These are phyloP conservation scores for Latrodectus elegans DNA, from an alignment of 2,888 invertebrate species.

Conservation along the genomic window DNA sequence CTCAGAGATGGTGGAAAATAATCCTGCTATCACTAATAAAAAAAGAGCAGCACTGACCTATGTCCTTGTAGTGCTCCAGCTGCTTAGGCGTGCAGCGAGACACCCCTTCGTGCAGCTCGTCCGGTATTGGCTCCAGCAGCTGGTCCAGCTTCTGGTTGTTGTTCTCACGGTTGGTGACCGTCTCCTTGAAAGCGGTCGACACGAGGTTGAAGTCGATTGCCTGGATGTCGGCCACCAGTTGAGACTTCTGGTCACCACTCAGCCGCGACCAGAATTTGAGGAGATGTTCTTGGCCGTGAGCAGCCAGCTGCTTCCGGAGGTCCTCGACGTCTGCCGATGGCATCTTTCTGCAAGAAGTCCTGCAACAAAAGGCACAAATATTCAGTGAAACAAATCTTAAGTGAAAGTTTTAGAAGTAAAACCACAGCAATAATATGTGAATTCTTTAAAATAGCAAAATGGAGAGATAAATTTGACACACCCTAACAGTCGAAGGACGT, in stretches of 20 bases:
- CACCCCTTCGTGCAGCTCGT: constrained; percentile 86
- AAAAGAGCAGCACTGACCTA: constrained; percentile 37
- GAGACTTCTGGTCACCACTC: constrained; percentile 78
- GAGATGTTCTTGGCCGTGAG: constrained; percentile 87
- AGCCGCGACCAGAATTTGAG: constrained; percentile 87
- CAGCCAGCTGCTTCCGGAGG: constrained; percentile 75
- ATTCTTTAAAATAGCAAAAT: too few relatives aligned
- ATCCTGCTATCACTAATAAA: neutral
- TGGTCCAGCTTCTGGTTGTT: constrained; percentile 78
- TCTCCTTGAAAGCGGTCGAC: constrained; percentile 81
- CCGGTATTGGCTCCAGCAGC: constrained; percentile 84
- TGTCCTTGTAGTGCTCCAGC: constrained; percentile 42
- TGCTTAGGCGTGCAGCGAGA: constrained; percentile 34
- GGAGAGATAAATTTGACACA: too few relatives aligned
- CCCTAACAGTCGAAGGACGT: too few relatives aligned
- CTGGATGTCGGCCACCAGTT: constrained; percentile 80
- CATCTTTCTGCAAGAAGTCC: constrained; percentile 64
- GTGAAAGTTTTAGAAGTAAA: too few relatives aligned
- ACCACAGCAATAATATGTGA: too few relatives aligned
- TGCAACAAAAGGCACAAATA: neutral
- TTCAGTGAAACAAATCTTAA: neutral
- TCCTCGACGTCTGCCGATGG: constrained; percentile 58
- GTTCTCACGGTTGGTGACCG: constrained; percentile 78
- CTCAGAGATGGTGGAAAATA: too few relatives aligned
- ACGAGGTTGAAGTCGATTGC: constrained; percentile 83